A percentile compares a stretch with the other conserved stretches of the same genome.
Evolutionary conservation across 2,113 vertebrate genomes (phyloP).

Genomic region (Ptilonorhynchus violaceus): DNA sequence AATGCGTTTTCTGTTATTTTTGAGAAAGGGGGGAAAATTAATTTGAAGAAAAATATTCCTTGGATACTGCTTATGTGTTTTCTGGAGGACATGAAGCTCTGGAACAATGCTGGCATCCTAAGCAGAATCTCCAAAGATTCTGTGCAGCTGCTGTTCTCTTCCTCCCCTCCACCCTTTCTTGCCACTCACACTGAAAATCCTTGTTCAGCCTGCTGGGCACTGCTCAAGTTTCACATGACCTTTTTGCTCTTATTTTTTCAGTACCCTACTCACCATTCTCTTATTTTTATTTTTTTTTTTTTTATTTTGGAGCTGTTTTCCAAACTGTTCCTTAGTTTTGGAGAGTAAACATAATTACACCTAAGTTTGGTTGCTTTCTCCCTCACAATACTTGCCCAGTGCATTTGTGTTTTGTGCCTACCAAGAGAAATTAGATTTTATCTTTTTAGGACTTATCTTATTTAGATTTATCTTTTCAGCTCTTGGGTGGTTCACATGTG

Average conservation of each 20-base stretch:
- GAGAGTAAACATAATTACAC: background rate
- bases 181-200: background rate
- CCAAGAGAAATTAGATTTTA: background rate
- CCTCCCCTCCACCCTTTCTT: background rate
- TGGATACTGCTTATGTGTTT: background rate
- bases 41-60: background rate
- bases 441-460: background rate
- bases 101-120: background rate
- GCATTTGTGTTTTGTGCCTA: accelerated
- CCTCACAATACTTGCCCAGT: no score
- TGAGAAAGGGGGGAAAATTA: background rate
- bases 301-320: background rate
- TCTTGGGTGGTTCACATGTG: background rate
- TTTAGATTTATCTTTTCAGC: background rate
- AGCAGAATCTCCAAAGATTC: background rate
- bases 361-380: background rate
- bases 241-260: background rate
- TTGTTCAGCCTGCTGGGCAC: background rate
- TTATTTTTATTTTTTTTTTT: no score
- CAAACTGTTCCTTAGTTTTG: background rate
- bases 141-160: background rate
- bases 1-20: background rate
- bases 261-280: background rate
- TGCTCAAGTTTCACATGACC: accelerated
- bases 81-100: background rate